Conservation (phyloP, 2,113 vertebrate species). For the Mus pahari region DNA sequence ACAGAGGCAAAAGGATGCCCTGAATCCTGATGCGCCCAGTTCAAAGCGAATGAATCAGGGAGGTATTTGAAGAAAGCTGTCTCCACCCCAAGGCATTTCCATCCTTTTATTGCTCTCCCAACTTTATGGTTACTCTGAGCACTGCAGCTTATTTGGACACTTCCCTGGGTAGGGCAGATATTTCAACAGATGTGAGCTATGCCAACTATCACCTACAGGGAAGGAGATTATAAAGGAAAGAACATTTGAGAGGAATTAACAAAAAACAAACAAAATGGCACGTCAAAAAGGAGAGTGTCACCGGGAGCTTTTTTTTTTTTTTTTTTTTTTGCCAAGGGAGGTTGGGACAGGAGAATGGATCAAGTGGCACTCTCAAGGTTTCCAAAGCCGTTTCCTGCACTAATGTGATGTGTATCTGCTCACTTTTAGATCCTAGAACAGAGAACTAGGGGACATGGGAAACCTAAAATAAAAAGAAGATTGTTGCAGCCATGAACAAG, state of each 20-base stretch:
- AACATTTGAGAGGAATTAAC: slow-evolving; percentile 44
- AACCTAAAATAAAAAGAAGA: not conserved
- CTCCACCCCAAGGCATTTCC: not conserved
- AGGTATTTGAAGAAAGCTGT: not conserved
- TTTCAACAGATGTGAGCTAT: slow-evolving; percentile 53
- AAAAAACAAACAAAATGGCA: slow-evolving; percentile 34
- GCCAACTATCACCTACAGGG: not conserved
- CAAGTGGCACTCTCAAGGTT: not conserved
- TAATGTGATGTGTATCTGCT: not conserved
- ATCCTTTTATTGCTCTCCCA: slow-evolving; percentile 5
- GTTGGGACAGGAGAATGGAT: not conserved
- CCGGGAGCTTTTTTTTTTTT: too few species aligned
- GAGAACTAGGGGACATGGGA: too few species aligned
- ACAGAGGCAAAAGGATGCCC: not conserved
- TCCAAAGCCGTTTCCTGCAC: not conserved
- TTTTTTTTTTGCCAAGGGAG: too few species aligned
- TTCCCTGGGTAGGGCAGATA: slow-evolving; percentile 50
- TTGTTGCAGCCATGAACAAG: not conserved
- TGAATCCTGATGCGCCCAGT: not conserved
- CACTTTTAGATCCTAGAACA: not conserved
- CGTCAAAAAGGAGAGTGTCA: not conserved
- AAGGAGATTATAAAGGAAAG: slow-evolving; percentile 31
- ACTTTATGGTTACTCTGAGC: slow-evolving; percentile 28
- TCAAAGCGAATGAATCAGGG: slow-evolving; percentile 49
- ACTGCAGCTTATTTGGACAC: not conserved